Base-by-base conservation (phyloP, 2,888 invertebrate genomes). In the Ormyrus thymus region DNA sequence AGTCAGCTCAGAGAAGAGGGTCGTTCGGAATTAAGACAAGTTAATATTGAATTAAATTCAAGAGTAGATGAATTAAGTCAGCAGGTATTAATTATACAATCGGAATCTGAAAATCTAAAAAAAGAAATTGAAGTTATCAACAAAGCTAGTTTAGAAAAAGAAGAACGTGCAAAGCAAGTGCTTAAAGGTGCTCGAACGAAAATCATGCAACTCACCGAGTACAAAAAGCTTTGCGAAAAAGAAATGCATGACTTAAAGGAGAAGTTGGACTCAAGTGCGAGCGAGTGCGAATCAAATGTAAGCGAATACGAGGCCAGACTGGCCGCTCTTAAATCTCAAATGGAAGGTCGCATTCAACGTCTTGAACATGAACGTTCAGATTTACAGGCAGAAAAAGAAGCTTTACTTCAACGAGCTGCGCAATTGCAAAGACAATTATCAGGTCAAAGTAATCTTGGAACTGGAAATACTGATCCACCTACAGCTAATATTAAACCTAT, bases 401-500 rank as follows among this genome's bases (percentile, higher is more conserved):
- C 94, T 0, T 90, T 96, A 61, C 92, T 93, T 83, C 95, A 95
- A 87, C 93, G 95, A 85, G 92, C 95, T 11, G 92, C 92, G 76
- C 92, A 94, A 86, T 87, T 95, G 72, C 95, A 94, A 84, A 92
- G 95, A 84, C 95, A 29, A 93, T 94, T 58, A 93, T 95, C 3
- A 93, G 95, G 81, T 92, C 93, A 84, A 91, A 93, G 86, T 90
- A 92, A 79, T 1, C 92, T 92, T 56, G 92, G 92, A 83, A 90
- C 91, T 1, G 90, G 91, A 3, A 90, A 91, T 0, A 77, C 45
- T 58, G 94, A 94, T 83, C 93, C 94, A 48, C 93, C 95, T 0
- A 98, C 97, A 0, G 98, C 98, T 6, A 98, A 98, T 88, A 98
- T 98, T 61, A 97, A 97, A 89, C 98, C 98, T 0, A 97, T 98